Evolutionary conservation across 2,888 invertebrate genomes (phyloP), one percentile per base, ranked within the genome.

Genomic region (Mechanitis mazaeus): DNA sequence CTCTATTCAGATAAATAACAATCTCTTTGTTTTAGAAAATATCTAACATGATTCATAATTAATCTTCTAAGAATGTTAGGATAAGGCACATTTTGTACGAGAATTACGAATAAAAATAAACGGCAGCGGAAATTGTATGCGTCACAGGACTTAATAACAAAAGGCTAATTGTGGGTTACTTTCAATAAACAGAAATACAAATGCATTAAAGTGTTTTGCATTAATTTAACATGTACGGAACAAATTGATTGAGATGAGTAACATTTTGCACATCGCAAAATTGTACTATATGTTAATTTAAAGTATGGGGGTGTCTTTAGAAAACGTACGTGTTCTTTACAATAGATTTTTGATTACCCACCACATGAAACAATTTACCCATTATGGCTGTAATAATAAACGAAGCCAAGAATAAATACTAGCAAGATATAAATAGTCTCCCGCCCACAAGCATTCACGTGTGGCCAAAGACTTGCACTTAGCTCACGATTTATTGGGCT

Each of bases 361-460:
- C 38, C 35, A 50, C 46, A 45, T 54, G 33, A 55, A 50, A 55
- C 55, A 55, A 60, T 55, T 60, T 38, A 54, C 38, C 33, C 20
- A 54, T 50, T 50, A 57, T 56, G 45, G 35, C 50, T 20, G 45
- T 45, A 45, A 33, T 53, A 42, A 28, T 54, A 46, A 31, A 35
- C 33, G 9, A 46, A 56, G 56, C 42, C 55, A 42, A 47, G 46
- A 55, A 55, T 35, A 45, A 59, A 57, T 54, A 42, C 59, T 62
- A 64, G 55, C 50, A 53, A 54, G 56, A 72, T 72, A 77, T 76
- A 80, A 79, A 79, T 77, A 76, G 71, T 63, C 63, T 64, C 61
- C 70, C 78, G 73, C 81, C 79, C 78, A 81, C 81, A 61, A 66
- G 55, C 66, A 61, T 71, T 73, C 76, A 75, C 73, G 81, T 81